Conservation (phyloP, 1,140 invertebrate species). For the Prorops nasuta region DNA sequence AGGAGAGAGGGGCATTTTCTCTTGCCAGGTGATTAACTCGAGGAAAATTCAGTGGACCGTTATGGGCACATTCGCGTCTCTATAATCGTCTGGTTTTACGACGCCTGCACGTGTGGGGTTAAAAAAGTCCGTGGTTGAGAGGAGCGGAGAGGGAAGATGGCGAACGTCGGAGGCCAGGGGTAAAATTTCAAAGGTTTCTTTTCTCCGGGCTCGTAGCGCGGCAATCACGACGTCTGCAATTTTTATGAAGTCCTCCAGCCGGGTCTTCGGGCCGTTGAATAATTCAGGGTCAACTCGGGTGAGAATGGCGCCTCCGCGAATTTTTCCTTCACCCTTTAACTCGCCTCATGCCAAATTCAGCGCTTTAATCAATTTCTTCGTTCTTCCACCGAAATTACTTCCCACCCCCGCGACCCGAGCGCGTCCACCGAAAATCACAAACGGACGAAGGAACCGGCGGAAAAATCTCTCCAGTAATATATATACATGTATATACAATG, state of each 20-base stretch:
- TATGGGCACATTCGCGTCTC: too few species aligned
- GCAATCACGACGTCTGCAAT: constrained; percentile 52
- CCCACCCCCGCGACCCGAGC: too few species aligned
- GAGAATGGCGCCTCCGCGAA: not conserved
- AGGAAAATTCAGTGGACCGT: too few species aligned
- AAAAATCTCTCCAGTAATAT: too few species aligned
- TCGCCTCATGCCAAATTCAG: too few species aligned
- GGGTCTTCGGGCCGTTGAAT: constrained; percentile 45
- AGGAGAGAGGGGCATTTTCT: too few species aligned
- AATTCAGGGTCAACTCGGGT: constrained; percentile 48
- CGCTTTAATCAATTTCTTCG: too few species aligned
- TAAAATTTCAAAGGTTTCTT: constrained; percentile 40
- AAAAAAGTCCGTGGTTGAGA: constrained; percentile 11
- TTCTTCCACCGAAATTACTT: too few species aligned
- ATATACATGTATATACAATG: too few species aligned
- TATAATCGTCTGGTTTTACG: constrained; percentile 22
- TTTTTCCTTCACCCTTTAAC: not conserved
- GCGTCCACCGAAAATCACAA: too few species aligned
- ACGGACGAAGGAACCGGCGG: too few species aligned
- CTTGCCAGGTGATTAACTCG: too few species aligned
- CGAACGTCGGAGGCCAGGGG: constrained; percentile 26
- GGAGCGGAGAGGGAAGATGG: constrained; percentile 18
- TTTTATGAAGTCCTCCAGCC: constrained; percentile 50
- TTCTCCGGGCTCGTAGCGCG: constrained; percentile 21
- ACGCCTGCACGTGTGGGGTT: constrained; percentile 6